A percentile compares a stretch with the other conserved stretches of the same genome.
Conservation (phyloP, 2,888 invertebrate genomes). For the Trachelus iudaicus region DNA sequence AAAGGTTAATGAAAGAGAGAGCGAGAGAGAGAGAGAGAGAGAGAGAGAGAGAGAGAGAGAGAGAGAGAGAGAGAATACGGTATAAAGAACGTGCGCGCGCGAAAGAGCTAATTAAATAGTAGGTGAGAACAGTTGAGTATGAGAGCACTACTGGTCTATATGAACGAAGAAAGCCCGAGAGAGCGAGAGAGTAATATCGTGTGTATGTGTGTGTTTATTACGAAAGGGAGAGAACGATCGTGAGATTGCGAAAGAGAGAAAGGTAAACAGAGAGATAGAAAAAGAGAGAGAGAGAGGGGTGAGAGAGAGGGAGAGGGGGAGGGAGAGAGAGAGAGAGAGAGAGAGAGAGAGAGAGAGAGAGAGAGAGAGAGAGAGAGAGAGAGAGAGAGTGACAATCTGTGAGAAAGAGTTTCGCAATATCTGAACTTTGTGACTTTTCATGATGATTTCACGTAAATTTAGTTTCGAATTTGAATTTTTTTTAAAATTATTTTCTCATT, state of each 20-base stretch:
- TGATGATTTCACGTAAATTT: no score
- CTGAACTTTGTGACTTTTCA: no score
- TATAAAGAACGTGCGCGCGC: slow-evolving; percentile 9
- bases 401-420: no score
- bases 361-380: no score
- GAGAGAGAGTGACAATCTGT: no score
- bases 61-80: slow-evolving; percentile 3
- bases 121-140: slow-evolving; percentile 26
- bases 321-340: slow-evolving; percentile 1
- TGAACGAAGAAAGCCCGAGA: slow-evolving; percentile 35
- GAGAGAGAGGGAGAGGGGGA: no score
- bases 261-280: no score
- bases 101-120: slow-evolving; percentile 25
- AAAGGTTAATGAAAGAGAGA: slow-evolving; percentile 11
- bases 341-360: no score
- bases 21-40: slow-evolving; percentile 1
- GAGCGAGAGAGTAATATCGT: slow-evolving; percentile 32
- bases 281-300: neutral
- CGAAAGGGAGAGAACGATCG: slow-evolving; percentile 19
- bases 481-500: no score
- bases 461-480: no score
- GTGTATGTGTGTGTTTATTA: slow-evolving; percentile 32
- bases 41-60: slow-evolving; percentile 1
- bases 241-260: no score
- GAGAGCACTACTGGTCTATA: slow-evolving; percentile 31